A percentile compares a stretch with the other conserved stretches of the same genome.
Evolutionary conservation across 1,140 invertebrate species (phyloP).

Genomic region (Bilobella aurantiaca): DNA sequence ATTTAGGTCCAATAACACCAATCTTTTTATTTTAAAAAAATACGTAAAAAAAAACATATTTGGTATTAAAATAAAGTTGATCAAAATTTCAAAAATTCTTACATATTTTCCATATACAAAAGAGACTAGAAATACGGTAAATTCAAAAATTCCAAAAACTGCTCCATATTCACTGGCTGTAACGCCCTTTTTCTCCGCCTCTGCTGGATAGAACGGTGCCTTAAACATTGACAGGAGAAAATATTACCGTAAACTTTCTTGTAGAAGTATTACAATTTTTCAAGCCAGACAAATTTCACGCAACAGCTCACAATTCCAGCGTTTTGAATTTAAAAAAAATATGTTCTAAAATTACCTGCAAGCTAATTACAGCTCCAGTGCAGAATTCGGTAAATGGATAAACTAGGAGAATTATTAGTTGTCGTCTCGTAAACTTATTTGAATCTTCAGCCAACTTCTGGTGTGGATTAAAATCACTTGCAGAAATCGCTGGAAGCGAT

Average conservation of each 20-base stretch:
- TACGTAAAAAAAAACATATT: neutral
- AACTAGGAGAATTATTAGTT: neutral
- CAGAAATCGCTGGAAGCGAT: too few relatives aligned
- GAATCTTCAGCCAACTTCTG: neutral
- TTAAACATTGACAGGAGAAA: slow-evolving; percentile 27
- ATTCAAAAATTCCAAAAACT: neutral
- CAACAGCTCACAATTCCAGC: too few relatives aligned
- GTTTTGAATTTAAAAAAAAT: neutral
- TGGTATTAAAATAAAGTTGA: neutral
- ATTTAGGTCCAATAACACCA: neutral
- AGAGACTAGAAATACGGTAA: neutral
- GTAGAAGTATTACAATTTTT: too few relatives aligned
- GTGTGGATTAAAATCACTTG: neutral
- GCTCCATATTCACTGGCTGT: slow-evolving; percentile 70
- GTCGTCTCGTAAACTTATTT: neutral
- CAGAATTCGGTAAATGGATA: neutral
- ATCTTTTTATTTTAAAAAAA: too few relatives aligned
- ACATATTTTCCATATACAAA: neutral
- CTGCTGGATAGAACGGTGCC: slow-evolving; percentile 48
- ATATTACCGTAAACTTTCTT: too few relatives aligned
- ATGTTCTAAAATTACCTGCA: neutral
- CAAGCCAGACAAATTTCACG: too few relatives aligned
- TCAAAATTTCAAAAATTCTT: neutral
- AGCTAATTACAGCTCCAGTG: neutral
- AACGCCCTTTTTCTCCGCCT: slow-evolving; percentile 70